Conservation (phyloP, 2,113 vertebrate species). For the Pangasianodon hypophthalmus region DNA sequence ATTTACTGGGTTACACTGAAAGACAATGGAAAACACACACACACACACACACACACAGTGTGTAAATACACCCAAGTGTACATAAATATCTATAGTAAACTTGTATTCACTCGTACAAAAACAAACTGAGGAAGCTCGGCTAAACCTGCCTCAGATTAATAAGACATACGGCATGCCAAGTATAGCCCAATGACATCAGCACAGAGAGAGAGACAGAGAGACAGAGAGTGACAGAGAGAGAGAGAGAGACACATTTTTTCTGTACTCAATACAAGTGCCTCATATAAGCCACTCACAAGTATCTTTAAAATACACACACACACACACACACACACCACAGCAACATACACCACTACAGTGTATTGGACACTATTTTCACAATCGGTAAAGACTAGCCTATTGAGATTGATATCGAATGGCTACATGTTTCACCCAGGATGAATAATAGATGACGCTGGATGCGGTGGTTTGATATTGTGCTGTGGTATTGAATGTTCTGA, state of each 20-base stretch:
- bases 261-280: background rate
- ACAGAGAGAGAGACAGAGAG: constrained; percentile 10
- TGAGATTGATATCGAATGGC: constrained; percentile 46
- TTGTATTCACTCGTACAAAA: background rate
- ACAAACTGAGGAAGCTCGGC: background rate
- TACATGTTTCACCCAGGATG: constrained; percentile 36
- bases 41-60: background rate
- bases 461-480: constrained; percentile 47
- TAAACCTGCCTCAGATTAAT: constrained; percentile 29
- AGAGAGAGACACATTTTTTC: background rate
- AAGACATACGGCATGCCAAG: constrained; percentile 57
- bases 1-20: constrained; percentile 2
- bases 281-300: constrained; percentile 13
- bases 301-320: constrained; percentile 22
- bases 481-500: constrained; percentile 35
- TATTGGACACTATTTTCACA: constrained; percentile 19
- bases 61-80: background rate
- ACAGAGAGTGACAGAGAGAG: constrained; percentile 5
- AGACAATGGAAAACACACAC: background rate
- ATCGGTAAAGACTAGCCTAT: constrained; percentile 13
- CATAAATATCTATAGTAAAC: background rate
- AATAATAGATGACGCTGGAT: constrained; percentile 47
- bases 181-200: constrained; percentile 57
- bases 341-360: background rate
- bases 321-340: constrained; percentile 21